Percentiles rank a stretch among this genome's conserved stretches.
Conservation (phyloP, 35 echinoderm and acorn worm species). For the Heliocidaris erythrogramma region DNA sequence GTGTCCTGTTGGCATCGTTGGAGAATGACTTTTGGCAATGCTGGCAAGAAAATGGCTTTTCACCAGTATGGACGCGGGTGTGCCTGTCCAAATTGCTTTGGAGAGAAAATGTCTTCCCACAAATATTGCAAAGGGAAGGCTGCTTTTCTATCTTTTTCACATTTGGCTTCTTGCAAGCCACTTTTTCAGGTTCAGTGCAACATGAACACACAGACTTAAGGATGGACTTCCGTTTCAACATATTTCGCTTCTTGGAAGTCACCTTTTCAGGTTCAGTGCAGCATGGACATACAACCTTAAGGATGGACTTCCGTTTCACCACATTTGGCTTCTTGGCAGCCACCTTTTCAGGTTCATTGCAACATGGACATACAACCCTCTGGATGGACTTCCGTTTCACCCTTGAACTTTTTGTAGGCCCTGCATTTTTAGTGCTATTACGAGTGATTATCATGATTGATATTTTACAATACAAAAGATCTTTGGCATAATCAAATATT, state of each 20-base stretch:
- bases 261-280: no score
- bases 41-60: constrained; percentile 58
- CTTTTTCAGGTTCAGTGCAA: neutral
- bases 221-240: no score
- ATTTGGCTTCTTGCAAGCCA: neutral
- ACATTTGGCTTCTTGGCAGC: no score
- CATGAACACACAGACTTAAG: no score
- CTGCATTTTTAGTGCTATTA: neutral
- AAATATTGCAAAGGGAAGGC: constrained; percentile 28
- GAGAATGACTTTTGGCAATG: constrained; percentile 63
- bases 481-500: neutral
- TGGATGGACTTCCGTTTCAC: neutral
- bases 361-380: neutral
- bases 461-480: neutral
- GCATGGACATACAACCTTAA: no score
- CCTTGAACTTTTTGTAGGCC: neutral
- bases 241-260: no score
- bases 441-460: neutral
- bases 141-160: neutral
- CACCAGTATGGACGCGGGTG: constrained; percentile 55
- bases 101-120: constrained; percentile 43
- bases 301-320: no score
- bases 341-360: neutral
- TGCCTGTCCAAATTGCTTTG: constrained; percentile 50
- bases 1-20: constrained; percentile 55